These are phyloP conservation scores for Melipona bicolor DNA, from an alignment of 2,888 invertebrate species.

Conservation along the genomic window DNA sequence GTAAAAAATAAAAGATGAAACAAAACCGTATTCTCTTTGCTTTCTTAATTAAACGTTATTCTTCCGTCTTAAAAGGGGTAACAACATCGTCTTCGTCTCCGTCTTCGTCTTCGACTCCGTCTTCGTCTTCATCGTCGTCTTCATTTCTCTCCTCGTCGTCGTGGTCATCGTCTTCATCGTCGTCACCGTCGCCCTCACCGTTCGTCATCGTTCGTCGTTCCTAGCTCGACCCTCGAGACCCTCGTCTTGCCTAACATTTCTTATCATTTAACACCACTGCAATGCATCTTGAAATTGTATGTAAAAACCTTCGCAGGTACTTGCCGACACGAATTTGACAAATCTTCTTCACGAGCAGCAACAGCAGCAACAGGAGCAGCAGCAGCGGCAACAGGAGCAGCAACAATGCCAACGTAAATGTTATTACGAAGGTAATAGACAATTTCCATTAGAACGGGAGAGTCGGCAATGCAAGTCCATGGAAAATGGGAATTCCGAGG, in stretches of 20 bases:
- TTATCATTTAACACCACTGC: not conserved
- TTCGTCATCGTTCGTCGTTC: not conserved
- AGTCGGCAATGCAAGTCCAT: constrained; percentile 52
- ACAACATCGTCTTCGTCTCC: not conserved
- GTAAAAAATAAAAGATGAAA: not conserved
- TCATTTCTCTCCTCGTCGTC: not conserved
- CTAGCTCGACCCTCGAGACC: not conserved
- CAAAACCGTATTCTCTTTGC: not conserved
- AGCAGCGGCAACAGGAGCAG: constrained; percentile 1
- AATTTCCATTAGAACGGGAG: constrained; percentile 19
- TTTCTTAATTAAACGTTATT: not conserved
- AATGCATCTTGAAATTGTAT: constrained; percentile 1
- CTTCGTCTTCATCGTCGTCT: not conserved
- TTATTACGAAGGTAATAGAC: constrained; percentile 4
- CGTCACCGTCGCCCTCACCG: not conserved
- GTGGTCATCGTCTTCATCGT: constrained; percentile 1
- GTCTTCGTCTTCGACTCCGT: not conserved
- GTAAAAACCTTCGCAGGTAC: constrained; percentile 72
- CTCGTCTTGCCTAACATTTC: not conserved
- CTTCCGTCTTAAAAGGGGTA: not conserved
- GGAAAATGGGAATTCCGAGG: constrained; percentile 77
- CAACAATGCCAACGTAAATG: constrained; percentile 6
- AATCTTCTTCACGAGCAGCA: constrained; percentile 67
- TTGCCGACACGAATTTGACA: constrained; percentile 75
- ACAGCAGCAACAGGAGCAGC: constrained; percentile 11